These are phyloP conservation scores for Fratercula arctica DNA, from an alignment of 2,797 vertebrate species.

Conservation along the genomic window DNA sequence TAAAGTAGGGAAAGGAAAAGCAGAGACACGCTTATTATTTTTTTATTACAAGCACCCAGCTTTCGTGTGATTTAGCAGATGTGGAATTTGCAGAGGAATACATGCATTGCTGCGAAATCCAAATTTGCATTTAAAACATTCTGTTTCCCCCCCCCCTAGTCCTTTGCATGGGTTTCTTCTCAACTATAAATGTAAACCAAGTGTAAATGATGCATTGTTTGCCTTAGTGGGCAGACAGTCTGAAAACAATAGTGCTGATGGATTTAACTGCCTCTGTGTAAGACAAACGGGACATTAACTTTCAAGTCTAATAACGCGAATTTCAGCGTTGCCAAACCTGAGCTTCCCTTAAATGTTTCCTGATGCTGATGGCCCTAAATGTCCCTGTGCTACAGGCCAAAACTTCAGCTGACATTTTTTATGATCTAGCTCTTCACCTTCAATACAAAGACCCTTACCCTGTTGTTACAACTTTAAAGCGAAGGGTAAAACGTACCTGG, in stretches of 20 bases:
- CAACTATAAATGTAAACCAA: slow-evolving; percentile 58
- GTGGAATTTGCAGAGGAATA: slow-evolving; percentile 51
- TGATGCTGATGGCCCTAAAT: neutral
- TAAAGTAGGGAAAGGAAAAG: neutral
- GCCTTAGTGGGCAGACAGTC: slow-evolving; percentile 54
- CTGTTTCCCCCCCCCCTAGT: neutral
- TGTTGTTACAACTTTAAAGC: neutral
- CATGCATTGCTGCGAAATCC: neutral
- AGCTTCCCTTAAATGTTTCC: slow-evolving; percentile 19
- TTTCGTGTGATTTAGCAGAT: slow-evolving; percentile 42
- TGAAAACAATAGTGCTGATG: slow-evolving; percentile 61
- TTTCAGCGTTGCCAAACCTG: slow-evolving; percentile 24
- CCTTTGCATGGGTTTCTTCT: slow-evolving; percentile 23
- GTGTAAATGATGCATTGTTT: slow-evolving; percentile 67
- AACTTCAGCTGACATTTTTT: neutral
- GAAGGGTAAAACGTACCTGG: neutral
- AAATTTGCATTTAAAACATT: slow-evolving; percentile 50
- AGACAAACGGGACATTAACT: slow-evolving; percentile 58
- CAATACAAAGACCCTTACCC: neutral
- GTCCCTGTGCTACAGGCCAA: neutral
- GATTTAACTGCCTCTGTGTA: slow-evolving; percentile 37
- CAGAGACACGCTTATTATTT: slow-evolving; percentile 8
- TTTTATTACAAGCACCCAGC: neutral
- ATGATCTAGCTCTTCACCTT: neutral
- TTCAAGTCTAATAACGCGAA: slow-evolving; percentile 48